Conservation (phyloP, 2,888 invertebrate species). For the Chalcosyrphus nemorum region DNA sequence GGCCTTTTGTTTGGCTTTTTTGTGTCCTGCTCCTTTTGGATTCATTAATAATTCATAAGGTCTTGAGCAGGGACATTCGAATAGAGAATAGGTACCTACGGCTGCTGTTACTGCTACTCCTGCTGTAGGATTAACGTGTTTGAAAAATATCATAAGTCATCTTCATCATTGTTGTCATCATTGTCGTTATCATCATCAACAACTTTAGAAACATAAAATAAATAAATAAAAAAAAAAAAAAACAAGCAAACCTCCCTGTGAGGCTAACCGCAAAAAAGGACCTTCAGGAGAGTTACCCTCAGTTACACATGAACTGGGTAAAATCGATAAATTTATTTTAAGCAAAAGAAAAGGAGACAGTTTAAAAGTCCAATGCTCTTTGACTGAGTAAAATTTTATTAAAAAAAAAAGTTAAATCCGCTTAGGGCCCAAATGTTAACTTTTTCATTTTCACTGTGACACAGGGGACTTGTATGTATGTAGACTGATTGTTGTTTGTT, state of each 20-base stretch:
- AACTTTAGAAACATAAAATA: slow-evolving; percentile 53
- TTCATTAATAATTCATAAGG: slow-evolving; percentile 71
- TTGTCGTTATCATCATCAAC: slow-evolving; percentile 62
- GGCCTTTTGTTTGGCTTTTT: slow-evolving; percentile 42
- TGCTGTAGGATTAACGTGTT: slow-evolving; percentile 64
- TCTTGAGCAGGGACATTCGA: slow-evolving; percentile 37
- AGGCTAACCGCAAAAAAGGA: neutral
- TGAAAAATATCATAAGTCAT: slow-evolving; percentile 64
- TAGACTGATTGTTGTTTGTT: slow-evolving; percentile 41
- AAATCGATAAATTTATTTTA: slow-evolving; percentile 43
- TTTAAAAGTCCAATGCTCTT: slow-evolving; percentile 27
- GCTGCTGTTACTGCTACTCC: neutral
- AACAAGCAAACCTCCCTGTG: no score
- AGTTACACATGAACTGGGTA: slow-evolving; percentile 25
- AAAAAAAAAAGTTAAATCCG: slow-evolving; percentile 41
- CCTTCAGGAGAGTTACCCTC: neutral
- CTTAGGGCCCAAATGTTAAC: slow-evolving; percentile 54
- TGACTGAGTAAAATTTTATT: slow-evolving; percentile 43
- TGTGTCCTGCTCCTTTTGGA: slow-evolving; percentile 14
- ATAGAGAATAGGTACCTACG: neutral
- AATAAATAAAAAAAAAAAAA: slow-evolving; percentile 16
- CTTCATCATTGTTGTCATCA: slow-evolving; percentile 68
- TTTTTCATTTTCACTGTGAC: slow-evolving; percentile 16
- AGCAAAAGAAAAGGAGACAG: neutral
- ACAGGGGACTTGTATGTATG: slow-evolving; percentile 10